Evolutionary conservation across 1,140 invertebrate species (phyloP), one percentile per base, ranked within the genome.

Genomic region (Tetranychus cinnabarinus): DNA sequence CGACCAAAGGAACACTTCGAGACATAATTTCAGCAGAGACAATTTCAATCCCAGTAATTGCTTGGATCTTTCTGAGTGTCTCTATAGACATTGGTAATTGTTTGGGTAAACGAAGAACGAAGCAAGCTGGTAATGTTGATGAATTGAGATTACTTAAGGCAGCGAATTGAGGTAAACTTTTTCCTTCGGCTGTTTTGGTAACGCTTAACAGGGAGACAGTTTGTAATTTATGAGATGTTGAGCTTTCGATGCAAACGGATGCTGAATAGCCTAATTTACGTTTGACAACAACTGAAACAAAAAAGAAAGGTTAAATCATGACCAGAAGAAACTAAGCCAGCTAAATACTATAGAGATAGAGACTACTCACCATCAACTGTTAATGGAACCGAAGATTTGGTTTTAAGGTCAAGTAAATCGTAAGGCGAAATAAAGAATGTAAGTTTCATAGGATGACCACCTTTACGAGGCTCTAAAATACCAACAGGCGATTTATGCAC

Each of bases 371-470:
- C 75, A 66, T 88, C 85, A 23, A 81, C 75, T 60, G 80, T 85
- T 61, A 90, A 74, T 15, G 81, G 79, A 69, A 85, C 79, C 15
- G 82, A 77, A n/a, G 79, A 78, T 67, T 81, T 80, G 62, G 77
- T 79, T 62, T 82, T 81, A 61, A 80, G 76, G 73, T 91, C 83
- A 64, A 92, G 75, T 23, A 93, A 75, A 70, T 93, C 88, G 70
- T 92, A 93, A 0, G 88, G 88, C n/a, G 87, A 86, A 31, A 95
- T 85, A 70, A 93, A 93, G 71, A 92, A 97, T 0, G 86, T 91
- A 13, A 96, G 72, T 67, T 86, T 86, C 84, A 93, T 88, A 0
- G 89, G 84, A 70, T 91, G 87, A 74, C 76, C 78, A 66, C 77
- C 77, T 64, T 72, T 69, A 45, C 78, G 65, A 36, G 72, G 72